Percentiles rank a stretch among this genome's conserved stretches.
Conservation (phyloP, 1,140 invertebrate genomes). For the Psix sp. region DNA sequence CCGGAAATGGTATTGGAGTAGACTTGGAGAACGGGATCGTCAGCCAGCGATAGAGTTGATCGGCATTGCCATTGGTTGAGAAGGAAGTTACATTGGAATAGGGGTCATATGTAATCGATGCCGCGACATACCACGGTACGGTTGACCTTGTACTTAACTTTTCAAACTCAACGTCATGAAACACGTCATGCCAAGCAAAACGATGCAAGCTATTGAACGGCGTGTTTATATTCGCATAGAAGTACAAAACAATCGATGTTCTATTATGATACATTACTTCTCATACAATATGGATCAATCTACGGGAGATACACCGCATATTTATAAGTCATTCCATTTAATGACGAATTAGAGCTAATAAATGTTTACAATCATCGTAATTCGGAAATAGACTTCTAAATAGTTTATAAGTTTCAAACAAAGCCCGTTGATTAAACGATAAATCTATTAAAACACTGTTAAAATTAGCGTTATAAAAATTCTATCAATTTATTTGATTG, state of each 20-base stretch:
- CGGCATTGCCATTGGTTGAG: constrained; percentile 64
- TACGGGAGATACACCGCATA: not conserved
- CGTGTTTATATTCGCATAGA: constrained; percentile 45
- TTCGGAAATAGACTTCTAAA: constrained; percentile 11
- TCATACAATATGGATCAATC: constrained; percentile 10
- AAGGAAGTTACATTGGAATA: constrained; percentile 60
- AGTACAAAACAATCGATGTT: constrained; percentile 45
- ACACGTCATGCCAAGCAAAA: constrained; percentile 54
- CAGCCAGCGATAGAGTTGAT: constrained; percentile 45
- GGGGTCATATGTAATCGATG: constrained; percentile 70
- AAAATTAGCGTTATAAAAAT: no score
- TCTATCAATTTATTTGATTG: no score
- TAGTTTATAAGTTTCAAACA: constrained; percentile 6
- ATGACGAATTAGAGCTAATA: constrained; percentile 7
- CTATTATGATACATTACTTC: constrained; percentile 34
- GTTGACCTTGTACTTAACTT: constrained; percentile 59
- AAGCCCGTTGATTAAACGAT: no score
- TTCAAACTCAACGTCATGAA: constrained; percentile 55
- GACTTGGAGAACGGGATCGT: constrained; percentile 45
- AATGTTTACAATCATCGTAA: constrained; percentile 6
- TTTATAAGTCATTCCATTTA: constrained; percentile 1
- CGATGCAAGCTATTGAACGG: constrained; percentile 51
- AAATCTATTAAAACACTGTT: no score
- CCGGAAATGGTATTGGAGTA: constrained; percentile 34
- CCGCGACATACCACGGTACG: constrained; percentile 62